These are phyloP conservation scores for Mylabris phalerata DNA, from an alignment of 1,140 invertebrate genomes.

Conservation along the genomic window DNA sequence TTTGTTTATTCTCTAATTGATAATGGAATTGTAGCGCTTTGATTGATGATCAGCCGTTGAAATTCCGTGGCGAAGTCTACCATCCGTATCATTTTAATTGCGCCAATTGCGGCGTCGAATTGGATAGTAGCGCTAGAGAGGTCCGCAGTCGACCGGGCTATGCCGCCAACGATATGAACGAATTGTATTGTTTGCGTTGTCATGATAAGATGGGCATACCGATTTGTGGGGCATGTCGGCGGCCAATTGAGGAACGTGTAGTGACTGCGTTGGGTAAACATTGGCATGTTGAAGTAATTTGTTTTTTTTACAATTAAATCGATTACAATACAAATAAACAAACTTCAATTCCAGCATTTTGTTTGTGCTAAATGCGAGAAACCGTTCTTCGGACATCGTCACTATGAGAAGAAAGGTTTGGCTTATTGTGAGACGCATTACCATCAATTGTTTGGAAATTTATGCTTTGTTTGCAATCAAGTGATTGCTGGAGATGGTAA, in stretches of 20 bases:
- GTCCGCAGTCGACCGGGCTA: constrained; percentile 84
- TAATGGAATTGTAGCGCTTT: constrained; percentile 60
- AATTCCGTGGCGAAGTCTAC: constrained; percentile 94
- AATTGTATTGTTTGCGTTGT: constrained; percentile 94
- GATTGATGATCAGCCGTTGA: constrained; percentile 93
- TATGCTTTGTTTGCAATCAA: constrained; percentile 98
- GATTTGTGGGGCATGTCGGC: constrained; percentile 94
- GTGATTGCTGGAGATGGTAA: constrained; percentile 95
- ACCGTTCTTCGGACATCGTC: constrained; percentile 96
- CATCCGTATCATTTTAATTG: constrained; percentile 99
- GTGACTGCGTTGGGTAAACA: constrained; percentile 97
- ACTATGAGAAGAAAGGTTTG: constrained; percentile 98
- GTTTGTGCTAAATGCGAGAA: constrained; percentile 99
- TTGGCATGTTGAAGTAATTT: constrained; percentile 91
- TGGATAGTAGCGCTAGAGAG: constrained; percentile 88
- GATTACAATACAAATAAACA: too few relatives aligned
- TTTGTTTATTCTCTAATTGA: constrained; percentile 15
- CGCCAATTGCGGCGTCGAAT: constrained; percentile 77
- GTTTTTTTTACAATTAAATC: neutral
- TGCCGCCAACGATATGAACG: constrained; percentile 89
- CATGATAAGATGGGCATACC: constrained; percentile 99
- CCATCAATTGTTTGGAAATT: constrained; percentile 96
- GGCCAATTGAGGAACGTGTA: constrained; percentile 93
- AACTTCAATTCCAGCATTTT: constrained; percentile 67
- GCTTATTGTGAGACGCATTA: constrained; percentile 99